Evolutionary conservation across 2,888 invertebrate species (phyloP).

Genomic region (Acanthacorydalis orientalis): DNA sequence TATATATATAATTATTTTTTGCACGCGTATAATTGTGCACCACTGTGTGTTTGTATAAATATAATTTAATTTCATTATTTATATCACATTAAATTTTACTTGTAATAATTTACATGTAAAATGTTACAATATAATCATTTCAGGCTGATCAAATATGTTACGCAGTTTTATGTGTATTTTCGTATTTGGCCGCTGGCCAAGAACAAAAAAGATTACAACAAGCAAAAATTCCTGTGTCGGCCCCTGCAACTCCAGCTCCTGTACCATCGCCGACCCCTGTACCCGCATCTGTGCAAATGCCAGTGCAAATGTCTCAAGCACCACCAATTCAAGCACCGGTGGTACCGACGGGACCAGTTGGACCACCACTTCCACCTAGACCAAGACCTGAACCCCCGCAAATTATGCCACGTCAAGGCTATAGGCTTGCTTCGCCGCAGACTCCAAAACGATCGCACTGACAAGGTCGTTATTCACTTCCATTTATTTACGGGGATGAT

Average conservation of each 20-base stretch:
- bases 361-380: slow-evolving; percentile 32
- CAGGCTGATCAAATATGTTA: slow-evolving; percentile 99
- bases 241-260: slow-evolving; percentile 1
- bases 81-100: not conserved
- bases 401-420: slow-evolving; percentile 23
- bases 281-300: slow-evolving; percentile 9
- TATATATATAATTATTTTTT: not conserved
- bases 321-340: slow-evolving; percentile 22
- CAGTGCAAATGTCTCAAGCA: slow-evolving; percentile 7
- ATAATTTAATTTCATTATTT: not conserved
- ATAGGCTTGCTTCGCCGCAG: slow-evolving; percentile 1
- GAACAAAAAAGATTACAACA: slow-evolving; percentile 37
- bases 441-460: slow-evolving; percentile 21
- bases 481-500: slow-evolving; percentile 22
- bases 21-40: no score
- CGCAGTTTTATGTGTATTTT: slow-evolving; percentile 97
- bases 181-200: slow-evolving; percentile 89
- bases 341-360: slow-evolving; percentile 13
- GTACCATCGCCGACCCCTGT: slow-evolving; percentile 9
- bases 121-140: slow-evolving; percentile 12
- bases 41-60: no score
- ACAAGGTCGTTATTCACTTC: slow-evolving; percentile 23
- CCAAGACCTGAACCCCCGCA: slow-evolving; percentile 31
- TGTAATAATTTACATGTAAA: no score
- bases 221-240: slow-evolving; percentile 5